These are phyloP conservation scores for Molanna angustata DNA, from an alignment of 2,888 invertebrate genomes.

Conservation along the genomic window DNA sequence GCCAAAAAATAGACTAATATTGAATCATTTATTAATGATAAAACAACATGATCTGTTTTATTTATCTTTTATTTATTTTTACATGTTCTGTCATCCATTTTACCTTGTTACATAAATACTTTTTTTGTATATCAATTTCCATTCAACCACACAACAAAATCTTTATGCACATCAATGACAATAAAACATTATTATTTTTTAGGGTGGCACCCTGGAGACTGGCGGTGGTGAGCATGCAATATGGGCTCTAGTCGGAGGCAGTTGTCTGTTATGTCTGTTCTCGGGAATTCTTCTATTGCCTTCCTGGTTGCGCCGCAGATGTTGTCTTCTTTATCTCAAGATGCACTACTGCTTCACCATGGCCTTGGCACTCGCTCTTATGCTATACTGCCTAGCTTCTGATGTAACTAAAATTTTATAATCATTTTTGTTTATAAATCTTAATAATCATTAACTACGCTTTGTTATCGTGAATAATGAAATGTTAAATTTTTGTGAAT, in stretches of 20 bases:
- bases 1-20: no score
- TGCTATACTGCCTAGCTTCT: conserved; percentile 28
- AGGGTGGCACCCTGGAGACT: conserved; percentile 30
- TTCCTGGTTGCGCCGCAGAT: conserved; percentile 51
- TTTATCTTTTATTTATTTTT: no score
- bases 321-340: conserved; percentile 63
- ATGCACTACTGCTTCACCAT: conserved; percentile 58
- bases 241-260: conserved; percentile 53
- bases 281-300: conserved; percentile 46
- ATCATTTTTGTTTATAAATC: not conserved
- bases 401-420: conserved; percentile 13
- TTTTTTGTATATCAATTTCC: not conserved
- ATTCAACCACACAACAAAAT: no score
- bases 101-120: no score
- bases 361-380: conserved; percentile 26
- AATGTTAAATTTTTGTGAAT: no score
- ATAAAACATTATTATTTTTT: not conserved
- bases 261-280: conserved; percentile 49
- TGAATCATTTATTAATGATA: no score
- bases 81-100: no score
- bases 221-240: conserved; percentile 45
- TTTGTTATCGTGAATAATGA: no score
- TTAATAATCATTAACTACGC: not conserved
- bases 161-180: not conserved
- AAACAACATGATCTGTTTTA: no score